A percentile compares a stretch with the other conserved stretches of the same genome.
These are phyloP conservation scores for Drosophila pseudotalamancana DNA, from an alignment of 2,888 invertebrate species.

Conservation along the genomic window DNA sequence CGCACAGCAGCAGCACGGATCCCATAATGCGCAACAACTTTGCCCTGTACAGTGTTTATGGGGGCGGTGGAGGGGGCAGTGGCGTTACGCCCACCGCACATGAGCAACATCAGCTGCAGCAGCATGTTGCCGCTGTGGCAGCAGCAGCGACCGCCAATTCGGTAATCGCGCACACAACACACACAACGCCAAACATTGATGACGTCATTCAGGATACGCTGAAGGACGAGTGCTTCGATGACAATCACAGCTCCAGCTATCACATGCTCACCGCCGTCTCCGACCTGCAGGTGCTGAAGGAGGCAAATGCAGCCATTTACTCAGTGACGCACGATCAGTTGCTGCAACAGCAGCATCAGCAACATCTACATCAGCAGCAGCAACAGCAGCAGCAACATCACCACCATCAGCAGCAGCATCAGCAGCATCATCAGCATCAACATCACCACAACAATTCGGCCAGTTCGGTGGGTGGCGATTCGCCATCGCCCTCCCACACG, in stretches of 20 bases:
- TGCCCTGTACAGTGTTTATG: constrained; percentile 71
- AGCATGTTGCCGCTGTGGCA: constrained; percentile 64
- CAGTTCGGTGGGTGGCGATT: constrained; percentile 82
- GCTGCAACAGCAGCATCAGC: constrained; percentile 59
- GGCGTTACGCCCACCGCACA: constrained; percentile 19
- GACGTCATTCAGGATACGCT: constrained; percentile 84
- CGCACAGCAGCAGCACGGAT: constrained; percentile 64
- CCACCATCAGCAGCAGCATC: constrained; percentile 52
- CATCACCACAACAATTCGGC: constrained; percentile 80
- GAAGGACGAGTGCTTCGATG: constrained; percentile 83
- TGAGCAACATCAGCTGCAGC: constrained; percentile 66
- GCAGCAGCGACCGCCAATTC: constrained; percentile 63
- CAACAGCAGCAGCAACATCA: constrained; percentile 44
- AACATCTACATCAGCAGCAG: constrained; percentile 33
- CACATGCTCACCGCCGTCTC: constrained; percentile 81
- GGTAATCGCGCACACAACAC: constrained; percentile 53
- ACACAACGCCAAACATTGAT: constrained; percentile 79
- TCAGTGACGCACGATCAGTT: constrained; percentile 65
- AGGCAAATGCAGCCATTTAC: constrained; percentile 68
- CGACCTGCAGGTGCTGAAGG: constrained; percentile 81
- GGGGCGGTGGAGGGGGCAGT: constrained; percentile 41
- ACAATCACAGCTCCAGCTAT: constrained; percentile 81
- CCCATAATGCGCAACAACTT: constrained; percentile 82
- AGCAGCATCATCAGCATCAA: constrained; percentile 53
- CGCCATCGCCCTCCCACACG: constrained; percentile 79